These are phyloP conservation scores for Crepidodera aurea DNA, from an alignment of 2,888 invertebrate genomes.

Conservation along the genomic window DNA sequence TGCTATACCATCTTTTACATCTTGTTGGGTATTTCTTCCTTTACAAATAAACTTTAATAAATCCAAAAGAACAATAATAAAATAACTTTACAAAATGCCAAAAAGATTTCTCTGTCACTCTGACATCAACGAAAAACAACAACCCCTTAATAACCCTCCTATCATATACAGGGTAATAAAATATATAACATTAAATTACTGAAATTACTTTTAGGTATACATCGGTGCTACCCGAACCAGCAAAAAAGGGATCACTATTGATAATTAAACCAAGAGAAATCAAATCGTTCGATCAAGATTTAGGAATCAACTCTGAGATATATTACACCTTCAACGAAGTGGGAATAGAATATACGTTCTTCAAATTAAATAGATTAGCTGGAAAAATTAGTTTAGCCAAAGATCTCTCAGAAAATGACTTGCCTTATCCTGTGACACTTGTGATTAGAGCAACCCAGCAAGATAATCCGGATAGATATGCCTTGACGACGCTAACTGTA, in stretches of 20 bases:
- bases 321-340: constrained; percentile 73
- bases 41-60: too few species aligned
- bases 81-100: too few species aligned
- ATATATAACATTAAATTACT: neutral
- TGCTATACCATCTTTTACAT: too few species aligned
- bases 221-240: constrained; percentile 71
- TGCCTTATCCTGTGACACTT: constrained; percentile 77
- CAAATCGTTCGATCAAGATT: constrained; percentile 81
- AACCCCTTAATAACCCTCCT: too few species aligned
- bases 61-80: too few species aligned
- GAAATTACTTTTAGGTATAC: constrained; percentile 64
- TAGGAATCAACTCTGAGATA: constrained; percentile 78
- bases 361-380: constrained; percentile 71
- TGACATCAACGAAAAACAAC: too few species aligned
- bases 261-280: constrained; percentile 76
- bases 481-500: constrained; percentile 82
- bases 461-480: constrained; percentile 87
- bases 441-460: constrained; percentile 77
- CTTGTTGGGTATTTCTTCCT: too few species aligned
- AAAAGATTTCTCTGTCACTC: too few species aligned
- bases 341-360: constrained; percentile 69
- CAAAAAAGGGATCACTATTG: constrained; percentile 70
- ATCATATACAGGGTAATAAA: too few species aligned
- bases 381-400: constrained; percentile 69
- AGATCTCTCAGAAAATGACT: constrained; percentile 68